Evolutionary conservation across 2,888 invertebrate species (phyloP), one percentile per base, ranked within the genome.

Genomic region (Acronicta alni): DNA sequence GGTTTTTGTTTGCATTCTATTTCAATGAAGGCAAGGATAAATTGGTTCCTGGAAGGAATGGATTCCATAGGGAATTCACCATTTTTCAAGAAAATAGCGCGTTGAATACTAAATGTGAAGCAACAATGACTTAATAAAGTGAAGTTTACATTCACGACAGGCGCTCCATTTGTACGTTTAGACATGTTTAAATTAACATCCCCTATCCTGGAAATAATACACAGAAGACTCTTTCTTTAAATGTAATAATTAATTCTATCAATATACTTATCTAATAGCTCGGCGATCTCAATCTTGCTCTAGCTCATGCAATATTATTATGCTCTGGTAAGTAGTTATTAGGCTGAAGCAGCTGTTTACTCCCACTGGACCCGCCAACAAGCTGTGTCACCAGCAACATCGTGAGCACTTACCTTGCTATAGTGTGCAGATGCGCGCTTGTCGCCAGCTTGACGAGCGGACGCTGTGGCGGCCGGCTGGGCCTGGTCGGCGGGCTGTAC

Each of bases 391-490:
- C 9, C 15, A 38, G 14, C 12, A 10, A 30, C n/a, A 9, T 12
- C 37, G 16, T 3, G 7, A 23, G 15, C 26, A 74, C 85, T 83
- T 59, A 93, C 93, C 93, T 94, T 77, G 91, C 89, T 4, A 93
- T 89, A 8, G 92, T 93, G 64, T 91, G 92, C 1, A 93, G 84
- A 35, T 90, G 93, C 0, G 93, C 92, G 75, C 92, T 93, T 64
- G 91, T 91, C 45, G 94, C 94, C 47, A 94, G 68, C 77, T 94
- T 94, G 18, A 94, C 92, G 35, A 94, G 86, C 16, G 94, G 94
- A 15, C 94, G 77, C 73, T 94, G 94, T 0, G 94, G 93, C 0
- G 94, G 91, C 12, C 91, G 77, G 64, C 89, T 86, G 35, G 93
- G 93, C 44, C 92, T 61, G 14, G 86, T 87, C 8, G 94, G 93